Evolutionary conservation across 1,140 invertebrate species (phyloP), one percentile per base, ranked within the genome.

Genomic region (Drosophila sechellia): DNA sequence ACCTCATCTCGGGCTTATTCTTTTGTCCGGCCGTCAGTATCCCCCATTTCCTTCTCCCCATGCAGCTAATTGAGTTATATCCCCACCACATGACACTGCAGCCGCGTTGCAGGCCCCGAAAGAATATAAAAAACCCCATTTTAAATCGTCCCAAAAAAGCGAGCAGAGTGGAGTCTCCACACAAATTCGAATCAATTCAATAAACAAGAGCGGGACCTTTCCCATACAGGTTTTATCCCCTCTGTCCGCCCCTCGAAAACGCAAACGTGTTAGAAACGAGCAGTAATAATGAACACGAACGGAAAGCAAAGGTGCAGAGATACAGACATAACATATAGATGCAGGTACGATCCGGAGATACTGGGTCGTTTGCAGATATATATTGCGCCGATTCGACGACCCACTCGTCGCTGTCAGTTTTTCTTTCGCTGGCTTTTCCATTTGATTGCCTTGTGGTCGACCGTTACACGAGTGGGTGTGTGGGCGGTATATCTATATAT

Each of bases 51-150:
- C 55, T 60, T 68, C 69, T 37, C 46, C 46, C 54, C 69, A 34
- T 65, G 48, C 81, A 65, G 81, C 81, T 85, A 85, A 85, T 85
- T 85, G 78, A 85, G 81, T 85, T 85, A 86, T 85, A 85, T 64
- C 45, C 61, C 40, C 50, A 35, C 77, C 77, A 63, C 78, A 81
- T 81, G 79, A 73, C 74, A 74, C 76, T 69, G 80, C 77, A 76
- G 61, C 48, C 37, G 77, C 63, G 78, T 81, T 81, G 74, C 74
- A 78, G 60, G 39, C 12, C 15, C n/a, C 59, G 34, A 55, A 58
- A 50, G 53, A 27, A 20, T 20, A 27, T 5, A 50, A 40, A 25
- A 61, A 61, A 79, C 69, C 75, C 79, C 69, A 78, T 81, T 74
- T 74, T 52, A 69, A 78, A 69, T 77, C 79, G 57, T 57, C 71